phyloP scores from a whole-genome alignment of 2,888 invertebrate genomes.

The Latheticus oryzae region DNA sequence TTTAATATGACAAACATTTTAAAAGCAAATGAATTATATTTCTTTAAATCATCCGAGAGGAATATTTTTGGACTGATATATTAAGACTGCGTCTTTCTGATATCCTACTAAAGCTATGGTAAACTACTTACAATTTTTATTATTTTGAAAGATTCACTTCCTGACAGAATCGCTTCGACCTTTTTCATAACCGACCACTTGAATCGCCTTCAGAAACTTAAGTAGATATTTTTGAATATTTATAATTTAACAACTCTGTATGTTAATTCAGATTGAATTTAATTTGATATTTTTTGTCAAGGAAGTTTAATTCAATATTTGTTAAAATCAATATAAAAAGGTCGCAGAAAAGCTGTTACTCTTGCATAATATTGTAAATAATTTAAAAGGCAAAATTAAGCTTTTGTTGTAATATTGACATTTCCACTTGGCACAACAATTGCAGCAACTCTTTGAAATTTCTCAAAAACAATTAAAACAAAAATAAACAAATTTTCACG shows the following conservation, averaged over 20 bases:
- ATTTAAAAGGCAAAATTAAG: constrained; percentile 4
- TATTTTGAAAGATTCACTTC: constrained; percentile 8
- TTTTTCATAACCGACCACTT: not conserved
- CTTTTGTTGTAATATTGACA: constrained; percentile 22
- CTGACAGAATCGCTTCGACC: constrained; percentile 5
- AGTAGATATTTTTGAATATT: not conserved
- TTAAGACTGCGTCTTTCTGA: constrained; percentile 19
- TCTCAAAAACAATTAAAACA: not conserved
- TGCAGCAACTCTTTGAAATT: constrained; percentile 1
- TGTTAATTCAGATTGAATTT: not conserved
- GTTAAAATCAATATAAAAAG: no score
- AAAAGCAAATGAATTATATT: constrained; percentile 12
- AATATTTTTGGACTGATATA: constrained; percentile 26
- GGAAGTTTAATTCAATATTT: no score
- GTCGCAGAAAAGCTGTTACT: no score
- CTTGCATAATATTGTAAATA: constrained; percentile 7
- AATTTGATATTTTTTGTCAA: no score
- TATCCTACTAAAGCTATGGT: constrained; percentile 13
- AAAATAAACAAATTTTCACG: constrained; percentile 12
- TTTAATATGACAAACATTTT: no score
- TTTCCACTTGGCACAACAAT: constrained; percentile 15
- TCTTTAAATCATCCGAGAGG: constrained; percentile 19
- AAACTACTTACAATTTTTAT: constrained; percentile 20
- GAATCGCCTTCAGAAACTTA: not conserved
- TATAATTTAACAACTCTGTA: constrained; percentile 6